These are phyloP conservation scores for Mycetomoellerius zeteki DNA, from an alignment of 1,140 invertebrate genomes.

Conservation along the genomic window DNA sequence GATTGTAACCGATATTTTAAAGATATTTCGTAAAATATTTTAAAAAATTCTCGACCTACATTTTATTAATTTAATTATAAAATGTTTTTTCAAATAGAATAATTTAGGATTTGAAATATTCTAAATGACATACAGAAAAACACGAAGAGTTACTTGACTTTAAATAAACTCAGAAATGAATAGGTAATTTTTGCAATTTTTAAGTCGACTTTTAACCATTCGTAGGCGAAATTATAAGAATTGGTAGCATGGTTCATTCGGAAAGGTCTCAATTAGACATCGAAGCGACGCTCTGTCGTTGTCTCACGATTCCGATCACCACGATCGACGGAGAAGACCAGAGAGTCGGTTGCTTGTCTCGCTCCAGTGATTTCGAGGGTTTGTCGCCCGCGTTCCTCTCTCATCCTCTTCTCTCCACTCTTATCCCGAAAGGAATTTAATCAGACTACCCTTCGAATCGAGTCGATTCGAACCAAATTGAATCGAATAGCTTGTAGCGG, in stretches of 20 bases:
- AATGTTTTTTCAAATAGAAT: not conserved
- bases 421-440: slow-evolving; percentile 72
- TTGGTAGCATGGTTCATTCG: not conserved
- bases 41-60: not conserved
- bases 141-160: not conserved
- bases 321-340: not conserved
- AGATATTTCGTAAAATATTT: not conserved
- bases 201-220: not conserved
- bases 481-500: slow-evolving; percentile 65
- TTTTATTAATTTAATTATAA: not conserved
- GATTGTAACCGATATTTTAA: too few species aligned
- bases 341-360: slow-evolving; percentile 23
- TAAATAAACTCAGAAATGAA: slow-evolving; percentile 14
- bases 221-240: not conserved
- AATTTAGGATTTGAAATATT: not conserved
- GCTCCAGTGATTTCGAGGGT: slow-evolving; percentile 63
- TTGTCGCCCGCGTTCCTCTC: slow-evolving; percentile 48
- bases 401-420: slow-evolving; percentile 21
- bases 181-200: not conserved
- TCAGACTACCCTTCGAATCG: slow-evolving; percentile 74
- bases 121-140: not conserved
- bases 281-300: not conserved
- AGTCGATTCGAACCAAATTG: slow-evolving; percentile 64
- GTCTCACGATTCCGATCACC: not conserved
- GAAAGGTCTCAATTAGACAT: slow-evolving; percentile 36